phyloP scores from a whole-genome alignment of 2,113 vertebrate genomes.

The Eulemur rufifrons region DNA sequence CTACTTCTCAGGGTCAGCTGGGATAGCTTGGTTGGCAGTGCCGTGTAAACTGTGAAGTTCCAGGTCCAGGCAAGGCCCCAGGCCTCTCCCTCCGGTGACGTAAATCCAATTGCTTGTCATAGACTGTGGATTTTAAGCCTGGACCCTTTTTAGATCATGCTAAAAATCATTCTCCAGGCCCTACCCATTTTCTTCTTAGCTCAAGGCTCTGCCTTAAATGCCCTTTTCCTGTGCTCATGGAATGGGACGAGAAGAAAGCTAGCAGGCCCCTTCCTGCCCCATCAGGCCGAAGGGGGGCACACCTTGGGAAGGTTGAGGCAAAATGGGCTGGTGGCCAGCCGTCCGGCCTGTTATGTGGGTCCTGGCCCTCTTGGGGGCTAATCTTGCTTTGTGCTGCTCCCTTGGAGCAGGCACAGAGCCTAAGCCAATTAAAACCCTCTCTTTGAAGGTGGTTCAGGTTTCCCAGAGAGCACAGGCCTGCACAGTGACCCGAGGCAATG shows the following conservation, averaged over 20 bases:
- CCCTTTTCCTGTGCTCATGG: not conserved
- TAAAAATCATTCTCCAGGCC: not conserved
- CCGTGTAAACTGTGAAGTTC: not conserved
- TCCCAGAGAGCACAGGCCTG: not conserved
- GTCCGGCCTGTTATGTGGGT: not conserved
- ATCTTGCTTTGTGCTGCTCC: conserved; percentile 26
- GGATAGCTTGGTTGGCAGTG: not conserved
- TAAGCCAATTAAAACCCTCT: conserved; percentile 51
- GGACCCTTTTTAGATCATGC: not conserved
- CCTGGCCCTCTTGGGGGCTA: not conserved
- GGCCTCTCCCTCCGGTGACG: not conserved
- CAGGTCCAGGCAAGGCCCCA: not conserved
- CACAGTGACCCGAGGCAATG: not conserved
- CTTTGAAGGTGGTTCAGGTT: conserved; percentile 60
- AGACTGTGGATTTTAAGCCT: not conserved
- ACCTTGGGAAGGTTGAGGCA: not conserved
- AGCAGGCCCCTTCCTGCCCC: not conserved
- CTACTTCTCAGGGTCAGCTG: not conserved
- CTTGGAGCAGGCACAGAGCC: conserved; percentile 42
- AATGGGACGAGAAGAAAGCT: not conserved
- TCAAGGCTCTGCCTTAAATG: not conserved
- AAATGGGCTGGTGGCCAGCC: not conserved
- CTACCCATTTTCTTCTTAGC: not conserved
- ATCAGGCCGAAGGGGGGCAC: accelerated
- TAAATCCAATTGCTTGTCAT: not conserved